These are phyloP conservation scores for Hypothenemus hampei DNA, from an alignment of 1,140 invertebrate genomes.

Conservation along the genomic window DNA sequence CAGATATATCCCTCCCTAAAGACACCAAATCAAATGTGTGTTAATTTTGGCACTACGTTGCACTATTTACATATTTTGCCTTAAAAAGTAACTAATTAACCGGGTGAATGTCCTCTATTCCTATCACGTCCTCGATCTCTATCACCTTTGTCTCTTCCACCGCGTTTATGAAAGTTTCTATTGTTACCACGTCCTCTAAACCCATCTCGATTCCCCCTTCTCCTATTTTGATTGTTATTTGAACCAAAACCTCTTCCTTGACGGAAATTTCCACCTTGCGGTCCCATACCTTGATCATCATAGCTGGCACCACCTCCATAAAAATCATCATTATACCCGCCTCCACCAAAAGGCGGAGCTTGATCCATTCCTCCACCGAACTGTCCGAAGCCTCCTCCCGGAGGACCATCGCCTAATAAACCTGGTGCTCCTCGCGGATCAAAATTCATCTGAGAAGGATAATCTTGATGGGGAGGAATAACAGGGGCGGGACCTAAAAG, in stretches of 20 bases:
- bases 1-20: not conserved
- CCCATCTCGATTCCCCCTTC: constrained; percentile 15
- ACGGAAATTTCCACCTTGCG: constrained; percentile 16
- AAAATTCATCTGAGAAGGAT: constrained; percentile 36
- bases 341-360: not conserved
- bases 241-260: constrained; percentile 14
- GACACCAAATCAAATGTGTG: too few relatives aligned
- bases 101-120: constrained; percentile 13
- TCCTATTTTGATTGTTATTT: constrained; percentile 12
- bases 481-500: constrained; percentile 41
- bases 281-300: constrained; percentile 18
- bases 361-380: constrained; percentile 18
- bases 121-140: constrained; percentile 2
- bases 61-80: too few relatives aligned
- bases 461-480: constrained; percentile 22
- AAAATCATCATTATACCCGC: constrained; percentile 16
- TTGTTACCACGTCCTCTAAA: constrained; percentile 12
- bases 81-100: too few relatives aligned
- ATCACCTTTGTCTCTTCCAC: constrained; percentile 18
- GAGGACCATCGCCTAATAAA: constrained; percentile 39
- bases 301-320: constrained; percentile 24
- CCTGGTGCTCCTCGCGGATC: constrained; percentile 38
- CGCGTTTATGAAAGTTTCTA: constrained; percentile 20
- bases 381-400: constrained; percentile 1
- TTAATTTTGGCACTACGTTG: too few relatives aligned